Base-by-base conservation (phyloP, 2,888 invertebrate genomes). In the Opisthograptis luteolata region DNA sequence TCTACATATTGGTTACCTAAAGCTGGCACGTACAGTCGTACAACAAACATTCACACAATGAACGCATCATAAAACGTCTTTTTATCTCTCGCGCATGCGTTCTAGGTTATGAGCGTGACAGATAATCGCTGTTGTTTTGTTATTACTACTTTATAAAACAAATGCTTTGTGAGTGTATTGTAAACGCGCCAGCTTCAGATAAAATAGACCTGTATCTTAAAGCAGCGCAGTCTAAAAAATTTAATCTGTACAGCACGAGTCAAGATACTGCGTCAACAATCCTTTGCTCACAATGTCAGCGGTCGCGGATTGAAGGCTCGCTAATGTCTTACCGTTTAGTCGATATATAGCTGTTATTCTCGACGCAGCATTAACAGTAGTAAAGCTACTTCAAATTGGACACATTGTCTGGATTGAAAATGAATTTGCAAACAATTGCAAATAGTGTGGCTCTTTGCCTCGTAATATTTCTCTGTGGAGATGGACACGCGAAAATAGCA, bases 301-400 rank as follows among this genome's bases (percentile, higher is more conserved):
- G 27, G 25, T 35, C 40, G 27, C 46, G 42, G 44, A 52, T 36
- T 70, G 79, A 82, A 84, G 80, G 83, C 62, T 70, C 70, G 58
- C 60, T 60, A 60, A 63, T 68, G 66, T 78, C 62, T 77, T 73
- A 73, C 65, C 74, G 70, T 69, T 76, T 78, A 73, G 74, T 76
- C 68, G 70, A 81, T 83, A 84, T 82, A 85, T 76, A 78, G 73
- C 74, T 59, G 82, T 72, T 71, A 72, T 65, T 67, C 73, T 58
- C 57, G 54, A 34, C 60, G 60, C 66, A 60, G 54, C 57, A 46
- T 44, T 15, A 62, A 64, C 73, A 79, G 76, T 81, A 68, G 68
- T 62, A 69, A 62, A 70, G 62, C 59, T 47, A 65, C 62, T 60
- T 68, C 68, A 75, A 70, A 66, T 73, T 74, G 70, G 61, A 60